These are phyloP conservation scores for Fringilla coelebs DNA, from an alignment of 2,797 vertebrate genomes.

Conservation along the genomic window DNA sequence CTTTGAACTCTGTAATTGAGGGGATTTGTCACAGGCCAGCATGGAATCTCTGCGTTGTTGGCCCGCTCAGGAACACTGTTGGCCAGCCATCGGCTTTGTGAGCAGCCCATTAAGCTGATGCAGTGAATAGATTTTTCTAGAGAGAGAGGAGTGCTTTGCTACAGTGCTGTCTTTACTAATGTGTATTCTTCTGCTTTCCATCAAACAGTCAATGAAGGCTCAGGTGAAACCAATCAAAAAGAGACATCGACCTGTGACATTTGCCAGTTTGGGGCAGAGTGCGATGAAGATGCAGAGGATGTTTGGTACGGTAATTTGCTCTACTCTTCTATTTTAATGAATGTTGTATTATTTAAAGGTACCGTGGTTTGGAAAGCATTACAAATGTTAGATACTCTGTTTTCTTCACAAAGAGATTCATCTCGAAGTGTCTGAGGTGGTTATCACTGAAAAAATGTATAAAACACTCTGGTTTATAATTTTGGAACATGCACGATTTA, in stretches of 20 bases:
- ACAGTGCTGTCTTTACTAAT: constrained; percentile 30
- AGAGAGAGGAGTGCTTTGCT: neutral
- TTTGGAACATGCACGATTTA: constrained; percentile 10
- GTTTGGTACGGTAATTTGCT: constrained; percentile 85
- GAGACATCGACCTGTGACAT: constrained; percentile 98
- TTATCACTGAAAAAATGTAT: constrained; percentile 14
- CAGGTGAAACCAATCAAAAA: constrained; percentile 93
- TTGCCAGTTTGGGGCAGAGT: constrained; percentile 98
- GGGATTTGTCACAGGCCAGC: neutral
- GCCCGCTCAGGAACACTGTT: neutral
- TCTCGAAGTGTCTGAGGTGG: neutral
- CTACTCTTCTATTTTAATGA: constrained; percentile 37
- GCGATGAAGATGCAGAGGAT: constrained; percentile 97
- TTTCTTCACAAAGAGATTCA: neutral
- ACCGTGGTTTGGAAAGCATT: neutral
- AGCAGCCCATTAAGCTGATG: rapidly evolving
- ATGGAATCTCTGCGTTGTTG: neutral
- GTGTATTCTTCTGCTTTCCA: constrained; percentile 36
- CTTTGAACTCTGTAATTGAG: neutral
- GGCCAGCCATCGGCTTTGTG: neutral
- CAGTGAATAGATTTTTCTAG: neutral
- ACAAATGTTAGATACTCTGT: neutral
- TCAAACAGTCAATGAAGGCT: constrained; percentile 90
- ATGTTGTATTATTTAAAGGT: constrained; percentile 39
- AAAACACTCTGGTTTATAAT: neutral